A percentile compares a stretch with the other conserved stretches of the same genome.
Conservation (phyloP, 2,113 vertebrate genomes). For the Cheilinus undulatus region DNA sequence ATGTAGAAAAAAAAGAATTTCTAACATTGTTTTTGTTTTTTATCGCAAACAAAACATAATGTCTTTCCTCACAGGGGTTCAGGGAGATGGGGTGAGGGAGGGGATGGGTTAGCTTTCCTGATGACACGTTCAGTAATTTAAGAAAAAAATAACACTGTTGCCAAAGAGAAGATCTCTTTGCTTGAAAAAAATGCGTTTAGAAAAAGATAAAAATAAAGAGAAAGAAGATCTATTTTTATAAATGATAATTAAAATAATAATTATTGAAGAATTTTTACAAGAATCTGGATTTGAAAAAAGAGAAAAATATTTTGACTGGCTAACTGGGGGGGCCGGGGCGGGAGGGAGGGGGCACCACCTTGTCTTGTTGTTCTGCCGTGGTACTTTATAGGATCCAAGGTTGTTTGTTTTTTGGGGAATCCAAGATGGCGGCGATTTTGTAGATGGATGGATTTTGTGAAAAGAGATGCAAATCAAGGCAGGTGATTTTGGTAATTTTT, state of each 20-base stretch:
- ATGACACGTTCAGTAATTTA: conserved; percentile 99
- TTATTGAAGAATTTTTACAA: conserved; percentile 99
- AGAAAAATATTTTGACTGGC: conserved; percentile 99
- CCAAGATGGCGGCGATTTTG: conserved; percentile 98
- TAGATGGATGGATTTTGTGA: conserved; percentile 95
- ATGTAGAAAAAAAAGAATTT: conserved; percentile 85
- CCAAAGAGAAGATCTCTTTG: conserved; percentile 99
- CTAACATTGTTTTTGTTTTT: conserved; percentile 92
- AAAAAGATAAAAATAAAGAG: conserved; percentile 91
- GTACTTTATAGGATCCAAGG: conserved; percentile 99
- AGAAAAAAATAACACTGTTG: conserved; percentile 96
- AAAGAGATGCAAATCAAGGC: conserved; percentile 89
- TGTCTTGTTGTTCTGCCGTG: conserved; percentile 99
- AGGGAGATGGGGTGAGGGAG: conserved; percentile 92
- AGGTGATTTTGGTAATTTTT: conserved; percentile 99
- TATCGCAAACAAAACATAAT: conserved; percentile 96
- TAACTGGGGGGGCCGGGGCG: conserved; percentile 91
- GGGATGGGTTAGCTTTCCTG: conserved; percentile 92
- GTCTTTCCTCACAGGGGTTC: conserved; percentile 93
- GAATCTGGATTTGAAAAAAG: conserved; percentile 99
- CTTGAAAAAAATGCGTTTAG: conserved; percentile 97
- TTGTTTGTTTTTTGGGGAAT: conserved; percentile 95
- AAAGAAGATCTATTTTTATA: conserved; percentile 99
- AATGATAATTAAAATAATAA: conserved; percentile 92
- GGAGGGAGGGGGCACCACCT: conserved; percentile 95